Conservation (phyloP, 2,113 vertebrate species). For the Siniperca chuatsi region DNA sequence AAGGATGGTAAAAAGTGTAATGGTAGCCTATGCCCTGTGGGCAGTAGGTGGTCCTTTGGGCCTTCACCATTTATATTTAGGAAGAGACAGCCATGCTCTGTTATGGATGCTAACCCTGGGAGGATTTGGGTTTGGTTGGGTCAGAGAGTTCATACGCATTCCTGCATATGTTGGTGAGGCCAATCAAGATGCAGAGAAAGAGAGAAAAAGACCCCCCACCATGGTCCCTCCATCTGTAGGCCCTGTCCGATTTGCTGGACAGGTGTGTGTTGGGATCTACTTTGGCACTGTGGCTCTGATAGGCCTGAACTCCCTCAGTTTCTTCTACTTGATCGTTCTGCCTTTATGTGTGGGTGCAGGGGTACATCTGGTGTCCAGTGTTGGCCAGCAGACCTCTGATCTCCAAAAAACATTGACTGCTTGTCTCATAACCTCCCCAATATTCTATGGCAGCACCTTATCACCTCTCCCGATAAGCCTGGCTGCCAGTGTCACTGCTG, state of each 20-base stretch:
- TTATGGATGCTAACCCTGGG: conserved; percentile 93
- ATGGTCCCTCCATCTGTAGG: conserved; percentile 75
- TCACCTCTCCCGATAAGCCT: conserved; percentile 90
- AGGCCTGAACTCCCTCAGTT: conserved; percentile 86
- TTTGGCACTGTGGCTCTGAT: conserved; percentile 89
- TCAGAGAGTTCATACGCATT: conserved; percentile 89
- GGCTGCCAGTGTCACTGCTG: conserved; percentile 85
- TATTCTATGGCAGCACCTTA: conserved; percentile 89
- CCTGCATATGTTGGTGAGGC: conserved; percentile 88
- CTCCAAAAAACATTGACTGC: conserved; percentile 82
- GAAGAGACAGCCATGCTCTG: conserved; percentile 91
- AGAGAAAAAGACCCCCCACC: conserved; percentile 15
- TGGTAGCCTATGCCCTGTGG: conserved; percentile 89
- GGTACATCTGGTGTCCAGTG: conserved; percentile 88
- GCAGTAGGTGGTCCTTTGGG: conserved; percentile 89
- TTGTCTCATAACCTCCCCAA: conserved; percentile 86
- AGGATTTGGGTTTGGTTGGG: conserved; percentile 90
- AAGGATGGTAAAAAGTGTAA: conserved; percentile 88
- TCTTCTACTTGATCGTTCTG: conserved; percentile 88
- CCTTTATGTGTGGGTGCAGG: conserved; percentile 89
- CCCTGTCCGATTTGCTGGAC: conserved; percentile 84
- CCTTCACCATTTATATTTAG: conserved; percentile 93
- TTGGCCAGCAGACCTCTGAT: conserved; percentile 88
- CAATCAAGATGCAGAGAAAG: conserved; percentile 71
- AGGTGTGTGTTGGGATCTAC: conserved; percentile 89